Evolutionary conservation across 2,113 vertebrate genomes (phyloP), one percentile per base, ranked within the genome.

Genomic region (Protobothrops mucrosquamatus): DNA sequence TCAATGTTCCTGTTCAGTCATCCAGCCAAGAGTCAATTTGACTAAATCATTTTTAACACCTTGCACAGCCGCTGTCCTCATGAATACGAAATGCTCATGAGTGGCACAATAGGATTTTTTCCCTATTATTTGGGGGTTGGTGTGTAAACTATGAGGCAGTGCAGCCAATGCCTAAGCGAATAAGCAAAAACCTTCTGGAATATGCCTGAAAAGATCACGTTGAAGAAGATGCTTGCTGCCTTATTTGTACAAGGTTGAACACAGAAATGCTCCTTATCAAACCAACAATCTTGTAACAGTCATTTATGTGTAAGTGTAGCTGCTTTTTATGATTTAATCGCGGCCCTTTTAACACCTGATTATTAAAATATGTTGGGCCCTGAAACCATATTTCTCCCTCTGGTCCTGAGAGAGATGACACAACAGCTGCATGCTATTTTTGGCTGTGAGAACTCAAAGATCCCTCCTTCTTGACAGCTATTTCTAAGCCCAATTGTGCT

Each of bases 1-100:
- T 97, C 97, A 96, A 96, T 98, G 97, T 98, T 98, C 97, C 96
- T 98, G 97, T 97, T 98, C 98, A 98, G 97, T 97, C 98, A 98
- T 97, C 97, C 98, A 98, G 97, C 96, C 96, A 97, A 93, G 96
- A 98, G 97, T 96, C 97, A 97, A 97, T 97, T 97, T 97, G 97
- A 97, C 97, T 97, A 97, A 98, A 97, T 98, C 97, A 97, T 97
- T 97, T 92, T 95, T 95, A 97, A 96, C 97, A 97, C 97, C 96
- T 97, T 95, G 96, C 95, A 97, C 96, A 97, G 96, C 97, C 95
- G 96, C 97, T 94, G 94, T 97, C 96, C 97, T 97, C 98, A 98
- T 97, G 97, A 97, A 98, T 98, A 97, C 94, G 95, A 96, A 98
- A 97, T 91, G 95, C 95, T 96, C 97, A 94, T 92, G 96, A 97